phyloP scores from a whole-genome alignment of 2,797 vertebrate species.

The Oophaga sylvatica region DNA sequence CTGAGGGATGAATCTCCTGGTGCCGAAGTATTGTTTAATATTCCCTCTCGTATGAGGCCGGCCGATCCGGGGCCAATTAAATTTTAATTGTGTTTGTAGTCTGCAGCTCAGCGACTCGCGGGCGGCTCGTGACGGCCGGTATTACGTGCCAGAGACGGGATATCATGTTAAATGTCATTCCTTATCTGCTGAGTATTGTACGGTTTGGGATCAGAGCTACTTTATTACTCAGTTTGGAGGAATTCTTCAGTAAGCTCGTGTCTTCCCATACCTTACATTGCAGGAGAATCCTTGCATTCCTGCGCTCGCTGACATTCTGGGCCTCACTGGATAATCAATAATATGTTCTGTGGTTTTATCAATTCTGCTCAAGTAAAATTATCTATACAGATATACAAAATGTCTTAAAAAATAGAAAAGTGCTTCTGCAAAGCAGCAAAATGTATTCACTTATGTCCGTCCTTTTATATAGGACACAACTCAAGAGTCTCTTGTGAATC shows the following conservation, averaged over 20 bases:
- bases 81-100: constrained; percentile 24
- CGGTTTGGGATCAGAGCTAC: not conserved
- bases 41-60: constrained; percentile 12
- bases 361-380: not conserved
- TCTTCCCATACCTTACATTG: constrained; percentile 25
- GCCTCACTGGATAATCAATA: not conserved
- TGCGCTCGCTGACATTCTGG: not conserved
- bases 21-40: constrained; percentile 40
- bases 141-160: not conserved
- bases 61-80: constrained; percentile 14
- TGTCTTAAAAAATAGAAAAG: too few species aligned
- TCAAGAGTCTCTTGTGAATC: too few species aligned
- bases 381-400: too few species aligned
- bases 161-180: constrained; percentile 27
- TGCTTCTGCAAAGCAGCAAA: too few species aligned
- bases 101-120: not conserved
- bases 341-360: not conserved
- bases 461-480: too few species aligned
- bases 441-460: too few species aligned
- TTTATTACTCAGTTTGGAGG: not conserved
- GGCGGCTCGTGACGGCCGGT: not conserved
- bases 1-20: constrained; percentile 10
- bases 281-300: constrained; percentile 4
- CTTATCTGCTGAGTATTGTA: not conserved
- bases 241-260: not conserved